Evolutionary conservation across 2,888 invertebrate species (phyloP), one percentile per base, ranked within the genome.

Genomic region (Hecatera dysodea): DNA sequence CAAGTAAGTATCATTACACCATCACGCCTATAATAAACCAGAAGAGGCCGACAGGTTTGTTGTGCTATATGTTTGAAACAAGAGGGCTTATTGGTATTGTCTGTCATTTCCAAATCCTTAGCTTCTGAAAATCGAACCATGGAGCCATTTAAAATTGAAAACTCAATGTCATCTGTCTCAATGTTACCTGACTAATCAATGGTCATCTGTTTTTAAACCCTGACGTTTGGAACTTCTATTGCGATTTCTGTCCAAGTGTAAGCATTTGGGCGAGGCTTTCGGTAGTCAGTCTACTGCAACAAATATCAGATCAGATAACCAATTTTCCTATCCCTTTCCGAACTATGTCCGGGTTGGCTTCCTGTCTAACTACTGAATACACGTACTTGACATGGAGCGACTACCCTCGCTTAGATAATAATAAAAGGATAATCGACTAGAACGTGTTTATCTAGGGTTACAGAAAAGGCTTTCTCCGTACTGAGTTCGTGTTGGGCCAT

Each of bases 401-500:
- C 15, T 39, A 15, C 39, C 4, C 5, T 39, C 39, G 5, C 39
- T 39, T 39, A 15, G 1, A 15, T 17, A 15, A 39, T n/a, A 39
- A 36, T 36, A 36, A 17, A 15, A 15, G 39, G 15, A 15, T 15
- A 15, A 39, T 15, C 39, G 15, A 39, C 15, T 17, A 39, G 5
- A 17, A 15, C 15, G 15, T 15, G 5, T 15, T 6, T 56, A 89
- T 84, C 72, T 93, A 97, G 93, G 97, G 97, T 15, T 98, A 98
- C 86, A 96, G 93, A 48, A 97, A 96, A 83, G 98, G 98, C 1
- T 96, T 97, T 33, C 91, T 98, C 50, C 96, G 96, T 22, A 97
- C 98, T 0, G 97, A 97, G 80, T 96, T 98, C 69, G 96, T 96
- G 48, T 88, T 97, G 0, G 97, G 97, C 15, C 96, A 97, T 63